A percentile compares a stretch with the other conserved stretches of the same genome.
phyloP scores from a whole-genome alignment of 2,888 invertebrate genomes.

The Masnerella sp. region DNA sequence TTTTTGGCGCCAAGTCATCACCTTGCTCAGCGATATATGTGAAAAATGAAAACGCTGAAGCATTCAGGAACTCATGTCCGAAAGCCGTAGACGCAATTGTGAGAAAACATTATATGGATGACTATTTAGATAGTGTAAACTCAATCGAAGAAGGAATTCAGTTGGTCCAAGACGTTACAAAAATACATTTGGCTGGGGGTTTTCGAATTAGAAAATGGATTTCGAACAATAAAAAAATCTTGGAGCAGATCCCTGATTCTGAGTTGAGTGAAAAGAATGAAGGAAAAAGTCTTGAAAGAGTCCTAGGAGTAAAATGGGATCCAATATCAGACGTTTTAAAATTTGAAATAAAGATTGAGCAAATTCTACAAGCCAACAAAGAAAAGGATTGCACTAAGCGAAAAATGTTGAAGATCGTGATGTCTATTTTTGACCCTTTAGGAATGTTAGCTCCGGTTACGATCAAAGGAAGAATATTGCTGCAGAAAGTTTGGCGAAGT shows the following conservation, averaged over 20 bases:
- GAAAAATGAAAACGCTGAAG: slow-evolving; percentile 13
- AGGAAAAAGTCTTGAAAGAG: neutral
- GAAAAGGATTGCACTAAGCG: too few species aligned
- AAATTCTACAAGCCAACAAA: neutral
- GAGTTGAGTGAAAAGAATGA: neutral
- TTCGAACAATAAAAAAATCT: neutral
- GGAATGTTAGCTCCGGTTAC: slow-evolving; percentile 62
- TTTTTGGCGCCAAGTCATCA: slow-evolving; percentile 18
- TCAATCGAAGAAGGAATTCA: slow-evolving; percentile 49
- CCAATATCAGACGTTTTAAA: neutral
- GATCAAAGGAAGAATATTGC: slow-evolving; percentile 58
- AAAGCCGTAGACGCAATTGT: slow-evolving; percentile 9
- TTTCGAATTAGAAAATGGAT: slow-evolving; percentile 16
- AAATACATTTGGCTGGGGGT: slow-evolving; percentile 25
- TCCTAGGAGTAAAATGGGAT: neutral
- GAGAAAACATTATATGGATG: slow-evolving; percentile 6
- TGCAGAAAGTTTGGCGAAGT: slow-evolving; percentile 63
- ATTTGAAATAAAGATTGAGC: neutral
- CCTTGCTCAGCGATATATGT: slow-evolving; percentile 13
- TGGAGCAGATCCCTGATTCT: neutral
- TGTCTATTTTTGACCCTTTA: slow-evolving; percentile 67
- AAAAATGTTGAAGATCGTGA: slow-evolving; percentile 56
- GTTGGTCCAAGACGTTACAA: slow-evolving; percentile 46
- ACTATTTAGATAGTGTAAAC: slow-evolving; percentile 62
- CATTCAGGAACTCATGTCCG: neutral